Evolutionary conservation across 2,888 invertebrate species (phyloP), one percentile per base, ranked within the genome.

Genomic region (Pyrrhia umbra): DNA sequence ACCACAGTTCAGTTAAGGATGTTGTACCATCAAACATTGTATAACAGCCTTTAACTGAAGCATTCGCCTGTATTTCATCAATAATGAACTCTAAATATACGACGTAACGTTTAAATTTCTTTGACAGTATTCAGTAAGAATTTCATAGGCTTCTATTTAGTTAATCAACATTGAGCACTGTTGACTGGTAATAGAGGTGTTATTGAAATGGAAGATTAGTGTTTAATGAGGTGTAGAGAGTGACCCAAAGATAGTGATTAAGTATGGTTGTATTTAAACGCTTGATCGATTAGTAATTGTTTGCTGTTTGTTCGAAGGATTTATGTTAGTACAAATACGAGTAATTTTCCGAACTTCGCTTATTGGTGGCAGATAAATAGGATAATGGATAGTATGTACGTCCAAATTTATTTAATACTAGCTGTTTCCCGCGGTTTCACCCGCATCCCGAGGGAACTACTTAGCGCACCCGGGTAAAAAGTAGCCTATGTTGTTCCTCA

Each of bases 21-120:
- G 30, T 59, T 51, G 46, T 51, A 39, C 13, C 39, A 66, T 42
- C 67, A 73, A 67, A 67, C 67, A 55, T 30, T 58, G 42, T 9
- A n/a, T 25, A n/a, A 30, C 15, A 45, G 10, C 16, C 27, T 6
- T 49, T 43, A 40, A 50, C 18, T 37, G 15, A 58, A 57, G 18
- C 25, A 30, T 5, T 49, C 23, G 54, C 50, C 23, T 37, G 34
- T 27, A 50, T 34, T 16, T 13, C 59, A 13, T 8, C 18, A 21
- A 73, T 60, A 56, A 2, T 2, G 6, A 30, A 56, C 39, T 18
- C 6, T 43, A 27, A 4, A 0, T 0, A 4, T 3, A 4, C 1
- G 0, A 0, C 0, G 0, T 9, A 56, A 34, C 30, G 13, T 60
- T 16, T 6, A 59, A 43, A 43, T 52, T 73, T 13, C 8, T 25